phyloP scores from a whole-genome alignment of 2,113 vertebrate genomes.

The Thamnaconus septentrionalis region DNA sequence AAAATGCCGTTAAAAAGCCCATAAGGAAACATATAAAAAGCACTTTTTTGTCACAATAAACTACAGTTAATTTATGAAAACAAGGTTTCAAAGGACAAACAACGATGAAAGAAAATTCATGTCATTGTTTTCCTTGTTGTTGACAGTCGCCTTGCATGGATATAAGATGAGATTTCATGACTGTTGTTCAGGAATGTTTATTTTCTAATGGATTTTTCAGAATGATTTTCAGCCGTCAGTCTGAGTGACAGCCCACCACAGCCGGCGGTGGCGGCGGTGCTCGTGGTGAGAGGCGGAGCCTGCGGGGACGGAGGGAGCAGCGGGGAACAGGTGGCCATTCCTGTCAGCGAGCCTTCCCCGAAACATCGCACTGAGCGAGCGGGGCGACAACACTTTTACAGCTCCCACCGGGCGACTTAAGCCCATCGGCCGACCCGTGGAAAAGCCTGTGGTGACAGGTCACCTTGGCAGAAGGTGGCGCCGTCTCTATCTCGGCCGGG shows the following conservation, averaged over 20 bases:
- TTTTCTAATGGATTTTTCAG: no score
- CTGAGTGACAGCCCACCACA: slow-evolving; percentile 9
- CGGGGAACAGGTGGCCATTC: slow-evolving; percentile 69
- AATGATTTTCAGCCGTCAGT: not conserved
- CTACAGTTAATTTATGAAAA: no score
- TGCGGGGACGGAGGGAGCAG: slow-evolving; percentile 28
- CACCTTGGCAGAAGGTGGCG: slow-evolving; percentile 67
- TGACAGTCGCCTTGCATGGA: no score
- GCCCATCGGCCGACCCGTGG: slow-evolving; percentile 40
- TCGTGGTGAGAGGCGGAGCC: slow-evolving; percentile 17
- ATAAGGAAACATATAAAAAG: no score
- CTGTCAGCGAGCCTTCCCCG: slow-evolving; percentile 50
- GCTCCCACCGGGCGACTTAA: slow-evolving; percentile 66
- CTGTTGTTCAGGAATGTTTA: no score
- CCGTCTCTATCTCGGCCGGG: slow-evolving; percentile 25
- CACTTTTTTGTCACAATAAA: no score
- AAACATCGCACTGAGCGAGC: slow-evolving; percentile 46
- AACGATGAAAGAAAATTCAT: no score
- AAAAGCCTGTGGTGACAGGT: slow-evolving; percentile 76
- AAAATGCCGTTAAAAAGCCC: no score
- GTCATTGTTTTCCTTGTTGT: no score
- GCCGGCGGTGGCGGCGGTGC: slow-evolving; percentile 22
- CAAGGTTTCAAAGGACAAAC: no score
- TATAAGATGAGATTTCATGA: no score
- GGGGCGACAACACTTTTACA: slow-evolving; percentile 76